Base-by-base conservation (phyloP, 2,888 invertebrate genomes). In the Cephonodes hylas region DNA sequence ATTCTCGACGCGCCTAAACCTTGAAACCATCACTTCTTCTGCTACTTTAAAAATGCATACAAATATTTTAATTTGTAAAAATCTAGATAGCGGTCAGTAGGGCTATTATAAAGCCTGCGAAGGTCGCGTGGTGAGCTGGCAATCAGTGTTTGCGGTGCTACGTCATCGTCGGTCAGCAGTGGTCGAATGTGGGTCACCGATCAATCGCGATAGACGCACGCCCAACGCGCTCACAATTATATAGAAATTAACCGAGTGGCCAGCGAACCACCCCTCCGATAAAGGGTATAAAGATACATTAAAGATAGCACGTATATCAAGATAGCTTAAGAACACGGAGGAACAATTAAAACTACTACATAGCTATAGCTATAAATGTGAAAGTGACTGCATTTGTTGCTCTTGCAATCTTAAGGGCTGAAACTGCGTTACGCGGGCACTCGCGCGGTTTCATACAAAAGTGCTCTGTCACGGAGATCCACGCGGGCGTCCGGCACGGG, bases 121-220 rank as follows among this genome's bases (percentile, higher is more conserved):
- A 83, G 85, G 85, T 80, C 79, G 72, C n/a, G 22, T n/a, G 42
- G 44, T 59, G 63, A 65, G 42, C 61, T 63, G 63, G 64, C 64
- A 70, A 71, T 72, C 64, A 66, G 63, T 53, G 44, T 64, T 57
- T 58, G 64, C 62, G 57, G 68, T 63, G 65, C 68, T 65, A 46
- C 44, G 59, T 59, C 45, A 59, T 44, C 27, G 7, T n/a, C 22
- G 58, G 42, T 38, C 10, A 22, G 18, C 63, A 45, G 58, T 38
- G 70, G 77, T 70, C 63, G 68, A 69, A 88, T 84, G 85, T 88
- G 83, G 91, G 91, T 89, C 91, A 88, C 74, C 84, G 87, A 87
- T 90, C 85, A 85, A 88, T 86, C 83, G 84, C 77, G 88, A 89
- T 89, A 88, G 74, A 58, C 63, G 71, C 73, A 83, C 82, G 84